A percentile compares a stretch with the other conserved stretches of the same genome.
Evolutionary conservation across 2,797 vertebrate genomes (phyloP).

Genomic region (Siniperca obscura): DNA sequence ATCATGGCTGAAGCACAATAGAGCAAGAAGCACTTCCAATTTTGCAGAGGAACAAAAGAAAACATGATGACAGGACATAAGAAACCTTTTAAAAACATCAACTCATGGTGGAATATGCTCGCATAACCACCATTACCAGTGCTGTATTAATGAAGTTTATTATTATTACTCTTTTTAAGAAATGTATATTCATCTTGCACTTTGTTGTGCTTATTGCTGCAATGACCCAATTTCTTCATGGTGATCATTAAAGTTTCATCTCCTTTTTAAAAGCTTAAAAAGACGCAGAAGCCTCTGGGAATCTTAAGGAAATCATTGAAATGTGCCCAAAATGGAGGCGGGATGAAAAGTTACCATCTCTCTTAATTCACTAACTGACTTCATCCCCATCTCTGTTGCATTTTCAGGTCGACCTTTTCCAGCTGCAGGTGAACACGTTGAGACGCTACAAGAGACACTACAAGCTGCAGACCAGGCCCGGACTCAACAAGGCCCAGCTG

Average conservation of each 20-base stretch:
- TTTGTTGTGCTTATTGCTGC: background rate
- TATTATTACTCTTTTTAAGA: background rate
- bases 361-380: background rate
- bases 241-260: conserved; percentile 31
- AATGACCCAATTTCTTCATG: conserved; percentile 2
- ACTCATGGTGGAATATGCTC: background rate
- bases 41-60: background rate
- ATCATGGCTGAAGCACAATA: background rate
- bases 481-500: conserved; percentile 98
- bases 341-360: no score
- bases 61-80: background rate
- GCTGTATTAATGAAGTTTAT: background rate
- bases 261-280: conserved; percentile 7
- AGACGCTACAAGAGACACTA: conserved; percentile 99
- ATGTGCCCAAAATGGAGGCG: background rate
- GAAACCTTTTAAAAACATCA: background rate
- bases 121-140: background rate
- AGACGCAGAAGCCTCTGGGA: background rate
- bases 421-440: conserved; percentile 98
- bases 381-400: background rate
- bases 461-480: conserved; percentile 97
- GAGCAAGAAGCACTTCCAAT: background rate
- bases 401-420: conserved; percentile 97
- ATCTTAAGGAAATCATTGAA: background rate
- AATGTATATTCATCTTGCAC: background rate